Percentiles rank a stretch among this genome's conserved stretches.
Conservation (phyloP, 2,113 vertebrate genomes). For the Neogale vison region DNA sequence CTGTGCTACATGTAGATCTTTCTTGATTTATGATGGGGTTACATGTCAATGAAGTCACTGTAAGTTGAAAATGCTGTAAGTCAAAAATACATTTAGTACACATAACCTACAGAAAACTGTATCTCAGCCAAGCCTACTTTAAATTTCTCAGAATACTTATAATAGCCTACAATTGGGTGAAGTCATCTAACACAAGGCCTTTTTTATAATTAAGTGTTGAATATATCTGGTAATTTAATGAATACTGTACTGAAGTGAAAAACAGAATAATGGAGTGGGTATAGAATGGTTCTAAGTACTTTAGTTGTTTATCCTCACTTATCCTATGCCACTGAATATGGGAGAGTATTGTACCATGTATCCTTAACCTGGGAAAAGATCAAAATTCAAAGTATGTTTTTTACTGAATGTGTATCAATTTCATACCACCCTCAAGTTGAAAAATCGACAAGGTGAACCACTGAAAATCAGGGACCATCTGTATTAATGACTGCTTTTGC, state of each 20-base stretch:
- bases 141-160: not conserved
- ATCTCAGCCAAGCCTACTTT: not conserved
- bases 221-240: not conserved
- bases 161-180: not conserved
- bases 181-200: not conserved
- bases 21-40: not conserved
- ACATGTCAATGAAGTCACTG: not conserved
- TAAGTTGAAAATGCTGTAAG: not conserved
- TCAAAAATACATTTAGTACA: not conserved
- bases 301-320: not conserved
- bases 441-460: not conserved
- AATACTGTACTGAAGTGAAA: not conserved
- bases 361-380: not conserved
- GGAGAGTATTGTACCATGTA: not conserved
- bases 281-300: not conserved
- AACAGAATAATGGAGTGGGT: not conserved
- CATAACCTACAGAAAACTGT: not conserved
- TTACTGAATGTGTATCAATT: not conserved
- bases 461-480: not conserved
- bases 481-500: conserved; percentile 40
- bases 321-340: not conserved
- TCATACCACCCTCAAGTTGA: not conserved
- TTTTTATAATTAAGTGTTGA: not conserved
- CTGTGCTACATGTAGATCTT: not conserved
- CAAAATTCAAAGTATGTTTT: not conserved